These are phyloP conservation scores for Mastigias papua DNA, from an alignment of 30 jellyfish, hydroid and myxozoan genomes.

Conservation along the genomic window DNA sequence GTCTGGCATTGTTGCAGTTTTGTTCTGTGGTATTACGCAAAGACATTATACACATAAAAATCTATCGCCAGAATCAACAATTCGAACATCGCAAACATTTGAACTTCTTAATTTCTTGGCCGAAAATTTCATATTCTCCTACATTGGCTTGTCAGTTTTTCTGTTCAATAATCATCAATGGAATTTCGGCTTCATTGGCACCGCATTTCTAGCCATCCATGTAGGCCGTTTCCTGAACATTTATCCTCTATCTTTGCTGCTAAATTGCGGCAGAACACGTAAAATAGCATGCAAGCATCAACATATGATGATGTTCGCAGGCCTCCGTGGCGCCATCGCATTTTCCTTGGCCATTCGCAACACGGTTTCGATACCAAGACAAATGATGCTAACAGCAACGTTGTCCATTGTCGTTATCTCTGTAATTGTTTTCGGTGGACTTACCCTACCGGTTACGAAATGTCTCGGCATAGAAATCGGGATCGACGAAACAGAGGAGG, in stretches of 20 bases:
- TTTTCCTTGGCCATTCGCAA: constrained; percentile 99
- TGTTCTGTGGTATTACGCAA: constrained; percentile 99
- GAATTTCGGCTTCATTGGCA: constrained; percentile 98
- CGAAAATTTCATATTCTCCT: constrained; percentile 97
- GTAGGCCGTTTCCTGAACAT: constrained; percentile 91
- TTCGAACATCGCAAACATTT: constrained; percentile 94
- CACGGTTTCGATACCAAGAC: constrained; percentile 98
- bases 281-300: constrained; percentile 94
- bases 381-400: constrained; percentile 99
- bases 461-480: constrained; percentile 97
- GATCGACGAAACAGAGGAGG: constrained; percentile 98
- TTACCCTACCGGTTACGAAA: constrained; percentile 93
- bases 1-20: constrained; percentile 99
- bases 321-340: constrained; percentile 99
- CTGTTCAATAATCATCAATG: constrained; percentile 95
- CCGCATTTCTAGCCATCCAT: constrained; percentile 94
- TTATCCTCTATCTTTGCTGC: constrained; percentile 87
- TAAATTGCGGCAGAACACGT: constrained; percentile 91
- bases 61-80: constrained; percentile 98
- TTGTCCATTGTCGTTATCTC: constrained; percentile 92
- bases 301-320: constrained; percentile 96
- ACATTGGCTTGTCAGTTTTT: constrained; percentile 96
- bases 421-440: constrained; percentile 96
- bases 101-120: constrained; percentile 97
- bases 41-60: constrained; percentile 98